Conservation (phyloP, 1,140 invertebrate genomes). For the Apolygus lucorum region DNA sequence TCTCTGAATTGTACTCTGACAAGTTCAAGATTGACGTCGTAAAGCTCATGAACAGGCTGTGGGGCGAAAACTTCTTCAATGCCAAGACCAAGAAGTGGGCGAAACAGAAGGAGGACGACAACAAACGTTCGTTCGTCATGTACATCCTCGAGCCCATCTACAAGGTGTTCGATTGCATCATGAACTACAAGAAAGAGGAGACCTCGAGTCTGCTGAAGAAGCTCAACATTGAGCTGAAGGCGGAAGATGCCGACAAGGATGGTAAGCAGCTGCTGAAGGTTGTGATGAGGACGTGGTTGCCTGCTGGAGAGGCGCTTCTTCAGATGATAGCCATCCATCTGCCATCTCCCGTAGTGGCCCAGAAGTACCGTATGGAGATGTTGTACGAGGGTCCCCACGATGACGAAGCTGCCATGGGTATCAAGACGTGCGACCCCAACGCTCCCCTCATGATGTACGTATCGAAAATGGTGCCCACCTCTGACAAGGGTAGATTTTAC, state of each 20-base stretch:
- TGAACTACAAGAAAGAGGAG: slow-evolving; percentile 97
- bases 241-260: slow-evolving; percentile 94
- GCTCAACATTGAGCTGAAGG: slow-evolving; percentile 82
- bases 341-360: slow-evolving; percentile 96
- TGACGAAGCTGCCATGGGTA: slow-evolving; percentile 89
- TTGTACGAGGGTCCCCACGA: slow-evolving; percentile 96
- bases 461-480: slow-evolving; percentile 99
- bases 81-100: slow-evolving; percentile 96
- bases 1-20: slow-evolving; percentile 96
- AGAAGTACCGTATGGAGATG: slow-evolving; percentile 99
- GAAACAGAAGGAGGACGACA: slow-evolving; percentile 78
- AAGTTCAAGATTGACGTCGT: slow-evolving; percentile 97
- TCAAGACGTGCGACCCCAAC: slow-evolving; percentile 88
- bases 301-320: slow-evolving; percentile 97
- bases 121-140: slow-evolving; percentile 96
- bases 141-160: slow-evolving; percentile 98
- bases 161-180: slow-evolving; percentile 95
- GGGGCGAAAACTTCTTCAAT: slow-evolving; percentile 99
- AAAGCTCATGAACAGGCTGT: slow-evolving; percentile 92
- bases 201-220: slow-evolving; percentile 76
- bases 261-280: slow-evolving; percentile 86
- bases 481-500: slow-evolving; percentile 99
- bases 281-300: slow-evolving; percentile 98
- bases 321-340: slow-evolving; percentile 99
- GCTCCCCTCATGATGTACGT: slow-evolving; percentile 99